Conservation (phyloP, 2,888 invertebrate genomes). For the Lamproptera curius region DNA sequence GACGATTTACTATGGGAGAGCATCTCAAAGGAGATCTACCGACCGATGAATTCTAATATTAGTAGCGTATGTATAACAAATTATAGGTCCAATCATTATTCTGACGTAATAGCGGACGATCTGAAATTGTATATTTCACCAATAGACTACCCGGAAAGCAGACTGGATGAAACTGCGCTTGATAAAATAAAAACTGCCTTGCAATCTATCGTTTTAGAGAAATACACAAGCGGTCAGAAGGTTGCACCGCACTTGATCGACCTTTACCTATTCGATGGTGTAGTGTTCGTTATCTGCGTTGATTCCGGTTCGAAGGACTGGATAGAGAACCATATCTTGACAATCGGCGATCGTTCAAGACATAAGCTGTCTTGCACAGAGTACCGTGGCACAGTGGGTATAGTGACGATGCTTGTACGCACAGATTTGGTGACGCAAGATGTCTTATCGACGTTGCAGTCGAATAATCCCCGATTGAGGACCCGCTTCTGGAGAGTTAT, state of each 20-base stretch:
- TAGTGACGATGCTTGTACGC: conserved; percentile 55
- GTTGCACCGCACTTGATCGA: conserved; percentile 56
- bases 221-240: conserved; percentile 31
- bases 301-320: conserved; percentile 46
- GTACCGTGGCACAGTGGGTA: conserved; percentile 67
- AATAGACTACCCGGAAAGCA: conserved; percentile 54
- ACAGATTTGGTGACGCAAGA: conserved; percentile 48
- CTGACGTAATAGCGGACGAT: conserved; percentile 59
- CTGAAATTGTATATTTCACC: conserved; percentile 63
- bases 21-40: conserved; percentile 50
- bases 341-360: conserved; percentile 41
- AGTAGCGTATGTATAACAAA: conserved; percentile 48
- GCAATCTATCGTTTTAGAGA: conserved; percentile 46
- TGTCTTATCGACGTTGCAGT: conserved; percentile 36
- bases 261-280: conserved; percentile 65
- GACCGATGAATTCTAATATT: conserved; percentile 48
- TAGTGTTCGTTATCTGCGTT: conserved; percentile 62
- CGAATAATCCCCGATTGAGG: conserved; percentile 55
- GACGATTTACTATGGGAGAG: conserved; percentile 39
- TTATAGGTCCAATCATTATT: conserved; percentile 58
- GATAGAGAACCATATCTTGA: conserved; percentile 43
- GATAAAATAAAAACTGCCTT: conserved; percentile 49
- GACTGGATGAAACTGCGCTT: conserved; percentile 55
- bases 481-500: conserved; percentile 67
- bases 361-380: conserved; percentile 55